Conservation (phyloP, 2,113 vertebrate species). For the Oreocharis arfaki region DNA sequence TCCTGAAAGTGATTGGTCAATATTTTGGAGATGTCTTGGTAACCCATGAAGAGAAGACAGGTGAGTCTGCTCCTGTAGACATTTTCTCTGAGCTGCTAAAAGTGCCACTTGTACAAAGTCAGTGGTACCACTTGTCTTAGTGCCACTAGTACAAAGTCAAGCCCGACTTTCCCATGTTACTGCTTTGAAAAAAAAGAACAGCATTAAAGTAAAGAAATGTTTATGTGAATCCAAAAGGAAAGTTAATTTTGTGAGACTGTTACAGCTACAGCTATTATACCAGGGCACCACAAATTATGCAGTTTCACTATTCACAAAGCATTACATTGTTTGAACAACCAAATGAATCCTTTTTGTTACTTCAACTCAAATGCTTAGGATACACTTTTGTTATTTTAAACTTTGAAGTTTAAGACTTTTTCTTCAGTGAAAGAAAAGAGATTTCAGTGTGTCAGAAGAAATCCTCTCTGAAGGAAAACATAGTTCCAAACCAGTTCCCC, state of each 20-base stretch:
- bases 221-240: not conserved
- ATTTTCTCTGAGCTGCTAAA: not conserved
- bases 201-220: not conserved
- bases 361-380: not conserved
- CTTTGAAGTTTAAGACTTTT: not conserved
- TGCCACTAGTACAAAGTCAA: not conserved
- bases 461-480: not conserved
- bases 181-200: not conserved
- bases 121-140: not conserved
- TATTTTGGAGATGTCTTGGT: not conserved
- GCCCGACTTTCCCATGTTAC: not conserved
- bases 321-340: not conserved
- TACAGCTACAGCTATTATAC: not conserved
- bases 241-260: not conserved
- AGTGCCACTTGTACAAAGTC: not conserved
- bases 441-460: not conserved
- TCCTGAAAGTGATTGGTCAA: not conserved
- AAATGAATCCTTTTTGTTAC: not conserved
- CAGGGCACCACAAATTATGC: not conserved
- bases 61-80: not conserved
- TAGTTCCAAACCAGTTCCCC: not conserved
- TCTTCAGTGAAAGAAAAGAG: not conserved
- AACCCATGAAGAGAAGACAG: not conserved
- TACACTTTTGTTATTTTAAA: not conserved
- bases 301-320: not conserved